These are phyloP conservation scores for Spilosoma lubricipeda DNA, from an alignment of 2,888 invertebrate species.

Conservation along the genomic window DNA sequence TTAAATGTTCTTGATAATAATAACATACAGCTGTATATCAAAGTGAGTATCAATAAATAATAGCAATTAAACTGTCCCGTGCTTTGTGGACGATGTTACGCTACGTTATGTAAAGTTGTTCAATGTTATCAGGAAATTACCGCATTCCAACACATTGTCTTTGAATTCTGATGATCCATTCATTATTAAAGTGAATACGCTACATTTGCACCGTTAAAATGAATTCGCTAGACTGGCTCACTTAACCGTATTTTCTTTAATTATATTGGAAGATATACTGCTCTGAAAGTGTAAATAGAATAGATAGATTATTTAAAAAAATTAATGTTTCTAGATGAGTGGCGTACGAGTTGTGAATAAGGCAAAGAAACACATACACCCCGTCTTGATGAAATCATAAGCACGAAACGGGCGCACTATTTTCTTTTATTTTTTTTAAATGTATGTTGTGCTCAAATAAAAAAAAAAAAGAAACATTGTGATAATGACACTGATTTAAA, in stretches of 20 bases:
- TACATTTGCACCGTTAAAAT: background rate
- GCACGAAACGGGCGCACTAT: no score
- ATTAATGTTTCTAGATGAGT: no score
- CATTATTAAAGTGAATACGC: background rate
- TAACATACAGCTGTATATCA: constrained; percentile 1
- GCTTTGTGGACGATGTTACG: constrained; percentile 57
- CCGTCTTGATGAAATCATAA: no score
- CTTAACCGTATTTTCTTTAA: background rate
- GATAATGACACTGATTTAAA: no score
- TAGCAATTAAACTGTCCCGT: constrained; percentile 61
- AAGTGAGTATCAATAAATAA: constrained; percentile 50
- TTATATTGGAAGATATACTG: background rate
- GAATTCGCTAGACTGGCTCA: background rate
- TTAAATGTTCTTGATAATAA: background rate
- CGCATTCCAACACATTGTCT: constrained; percentile 36
- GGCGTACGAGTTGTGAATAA: no score
- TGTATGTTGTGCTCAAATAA: no score
- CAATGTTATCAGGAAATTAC: constrained; percentile 45
- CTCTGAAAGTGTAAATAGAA: background rate
- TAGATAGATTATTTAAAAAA: background rate
- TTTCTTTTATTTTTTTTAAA: no score
- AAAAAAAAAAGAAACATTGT: no score
- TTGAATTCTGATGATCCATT: background rate
- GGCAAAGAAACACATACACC: no score
- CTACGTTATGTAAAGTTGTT: constrained; percentile 49